Conservation (phyloP, 2,888 invertebrate species). For the Dromius quadrimaculatus region DNA sequence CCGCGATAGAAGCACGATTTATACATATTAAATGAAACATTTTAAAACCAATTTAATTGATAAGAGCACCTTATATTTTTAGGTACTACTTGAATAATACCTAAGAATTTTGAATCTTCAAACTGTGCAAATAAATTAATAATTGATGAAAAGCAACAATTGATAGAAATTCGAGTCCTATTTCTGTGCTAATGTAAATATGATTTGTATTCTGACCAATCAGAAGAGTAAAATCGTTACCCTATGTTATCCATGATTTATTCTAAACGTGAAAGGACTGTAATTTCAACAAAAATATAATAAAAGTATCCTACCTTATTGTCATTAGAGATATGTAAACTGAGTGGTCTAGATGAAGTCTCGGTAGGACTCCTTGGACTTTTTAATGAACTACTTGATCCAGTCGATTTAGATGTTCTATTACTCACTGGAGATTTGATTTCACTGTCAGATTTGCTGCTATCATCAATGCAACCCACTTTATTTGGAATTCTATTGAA, state of each 20-base stretch:
- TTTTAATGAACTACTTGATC: slow-evolving; percentile 57
- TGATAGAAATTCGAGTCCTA: too few relatives aligned
- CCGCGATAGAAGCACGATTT: too few relatives aligned
- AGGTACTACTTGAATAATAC: too few relatives aligned
- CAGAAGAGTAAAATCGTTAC: not conserved
- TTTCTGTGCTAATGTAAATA: slow-evolving; percentile 45
- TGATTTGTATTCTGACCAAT: not conserved
- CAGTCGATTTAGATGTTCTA: slow-evolving; percentile 56
- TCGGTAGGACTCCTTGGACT: slow-evolving; percentile 58
- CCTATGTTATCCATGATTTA: too few relatives aligned
- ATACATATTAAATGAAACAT: too few relatives aligned
- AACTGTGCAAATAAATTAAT: too few relatives aligned
- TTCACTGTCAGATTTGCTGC: slow-evolving; percentile 59
- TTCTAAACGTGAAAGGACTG: not conserved
- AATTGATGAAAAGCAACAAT: too few relatives aligned
- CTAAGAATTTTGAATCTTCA: too few relatives aligned
- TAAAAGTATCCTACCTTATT: slow-evolving; percentile 23
- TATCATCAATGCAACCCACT: slow-evolving; percentile 62
- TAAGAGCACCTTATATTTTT: too few relatives aligned
- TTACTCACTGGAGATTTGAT: slow-evolving; percentile 54
- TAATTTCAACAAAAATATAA: not conserved
- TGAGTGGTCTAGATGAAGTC: slow-evolving; percentile 64
- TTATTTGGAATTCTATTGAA: slow-evolving; percentile 64
- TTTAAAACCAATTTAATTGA: too few relatives aligned
- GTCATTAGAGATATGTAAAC: slow-evolving; percentile 59